Evolutionary conservation across 2,888 invertebrate species (phyloP).

Genomic region (Mantis religiosa): DNA sequence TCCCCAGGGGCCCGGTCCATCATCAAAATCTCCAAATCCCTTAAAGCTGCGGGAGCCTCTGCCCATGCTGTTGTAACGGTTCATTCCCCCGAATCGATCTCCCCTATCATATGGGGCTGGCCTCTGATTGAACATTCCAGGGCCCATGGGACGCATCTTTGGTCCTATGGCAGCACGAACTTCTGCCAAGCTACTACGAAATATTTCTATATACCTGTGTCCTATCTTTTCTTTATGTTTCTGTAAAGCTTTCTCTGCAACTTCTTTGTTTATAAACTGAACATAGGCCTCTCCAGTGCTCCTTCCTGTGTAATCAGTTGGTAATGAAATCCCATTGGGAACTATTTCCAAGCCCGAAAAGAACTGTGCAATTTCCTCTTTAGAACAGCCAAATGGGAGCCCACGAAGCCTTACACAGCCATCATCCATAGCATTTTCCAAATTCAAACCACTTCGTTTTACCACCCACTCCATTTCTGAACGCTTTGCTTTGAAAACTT

Average conservation of each 20-base stretch:
- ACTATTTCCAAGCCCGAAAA: slow-evolving; percentile 96
- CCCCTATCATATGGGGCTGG: slow-evolving; percentile 60
- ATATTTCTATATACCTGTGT: slow-evolving; percentile 99
- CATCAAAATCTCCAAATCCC: slow-evolving; percentile 39
- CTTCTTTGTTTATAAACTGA: slow-evolving; percentile 95
- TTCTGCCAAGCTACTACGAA: slow-evolving; percentile 86
- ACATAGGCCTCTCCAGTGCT: slow-evolving; percentile 99
- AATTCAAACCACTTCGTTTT: slow-evolving; percentile 65
- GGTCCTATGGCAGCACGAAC: slow-evolving; percentile 65
- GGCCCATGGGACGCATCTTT: slow-evolving; percentile 38
- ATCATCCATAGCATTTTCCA: slow-evolving; percentile 59
- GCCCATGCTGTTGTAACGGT: slow-evolving; percentile 40
- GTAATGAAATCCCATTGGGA: slow-evolving; percentile 96
- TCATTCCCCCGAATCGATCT: slow-evolving; percentile 55
- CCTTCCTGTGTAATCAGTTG: slow-evolving; percentile 96
- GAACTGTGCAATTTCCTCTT: slow-evolving; percentile 91
- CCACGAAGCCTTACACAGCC: slow-evolving; percentile 85
- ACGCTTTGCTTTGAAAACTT: slow-evolving; percentile 82
- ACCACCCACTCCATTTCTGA: slow-evolving; percentile 91
- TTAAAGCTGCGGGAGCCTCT: slow-evolving; percentile 38
- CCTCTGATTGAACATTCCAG: slow-evolving; percentile 45
- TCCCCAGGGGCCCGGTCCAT: slow-evolving; percentile 33
- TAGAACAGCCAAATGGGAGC: slow-evolving; percentile 90
- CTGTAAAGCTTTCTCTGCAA: slow-evolving; percentile 95
- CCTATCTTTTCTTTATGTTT: slow-evolving; percentile 99